These are phyloP conservation scores for Anadara kagoshimensis DNA, from an alignment of 1,140 invertebrate species.

Conservation along the genomic window DNA sequence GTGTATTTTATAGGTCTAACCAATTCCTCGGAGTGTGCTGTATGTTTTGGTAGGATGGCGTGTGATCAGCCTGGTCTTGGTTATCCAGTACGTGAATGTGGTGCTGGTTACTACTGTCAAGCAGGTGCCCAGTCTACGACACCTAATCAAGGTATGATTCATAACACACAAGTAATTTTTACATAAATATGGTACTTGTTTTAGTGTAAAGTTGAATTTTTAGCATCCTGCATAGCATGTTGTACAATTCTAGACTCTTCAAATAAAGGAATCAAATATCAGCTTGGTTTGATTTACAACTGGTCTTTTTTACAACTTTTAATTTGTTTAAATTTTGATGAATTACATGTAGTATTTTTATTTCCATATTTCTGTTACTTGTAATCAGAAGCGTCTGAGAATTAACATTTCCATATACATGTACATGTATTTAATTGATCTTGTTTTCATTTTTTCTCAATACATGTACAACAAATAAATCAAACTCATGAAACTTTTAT, in stretches of 20 bases:
- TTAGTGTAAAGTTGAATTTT: background rate
- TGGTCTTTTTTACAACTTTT: background rate
- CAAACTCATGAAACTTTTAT: too few relatives aligned
- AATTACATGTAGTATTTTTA: too few relatives aligned
- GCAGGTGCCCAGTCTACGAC: conserved; percentile 59
- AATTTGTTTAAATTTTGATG: too few relatives aligned
- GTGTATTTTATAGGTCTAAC: conserved; percentile 55
- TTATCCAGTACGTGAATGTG: conserved; percentile 61
- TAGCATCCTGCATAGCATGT: background rate
- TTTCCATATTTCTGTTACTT: too few relatives aligned
- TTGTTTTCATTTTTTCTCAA: too few relatives aligned
- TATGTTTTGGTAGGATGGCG: conserved; percentile 67
- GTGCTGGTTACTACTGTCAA: conserved; percentile 67
- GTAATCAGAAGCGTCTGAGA: too few relatives aligned
- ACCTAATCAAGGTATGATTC: conserved; percentile 52
- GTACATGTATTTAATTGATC: too few relatives aligned
- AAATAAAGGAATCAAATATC: background rate
- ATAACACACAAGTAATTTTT: background rate
- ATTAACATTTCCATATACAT: too few relatives aligned
- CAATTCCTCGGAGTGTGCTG: conserved; percentile 51
- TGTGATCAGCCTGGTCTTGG: conserved; percentile 66
- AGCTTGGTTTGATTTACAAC: too few relatives aligned
- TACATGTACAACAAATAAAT: too few relatives aligned
- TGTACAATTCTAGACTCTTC: background rate
- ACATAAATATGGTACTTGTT: background rate